These are phyloP conservation scores for Hoplodrina ambigua DNA, from an alignment of 2,888 invertebrate genomes.

Conservation along the genomic window DNA sequence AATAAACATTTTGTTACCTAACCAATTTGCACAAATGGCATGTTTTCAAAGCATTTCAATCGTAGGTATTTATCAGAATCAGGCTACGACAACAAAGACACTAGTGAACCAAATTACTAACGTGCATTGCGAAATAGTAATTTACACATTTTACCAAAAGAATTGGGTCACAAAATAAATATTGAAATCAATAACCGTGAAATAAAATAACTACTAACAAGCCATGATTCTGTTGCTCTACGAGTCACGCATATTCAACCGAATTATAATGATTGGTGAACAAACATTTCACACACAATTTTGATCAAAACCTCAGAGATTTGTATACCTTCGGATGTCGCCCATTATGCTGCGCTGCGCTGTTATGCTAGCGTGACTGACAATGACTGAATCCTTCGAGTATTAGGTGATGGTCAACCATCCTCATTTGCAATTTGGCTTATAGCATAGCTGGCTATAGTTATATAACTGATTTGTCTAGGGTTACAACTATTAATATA, in stretches of 20 bases:
- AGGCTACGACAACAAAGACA: conserved; percentile 30
- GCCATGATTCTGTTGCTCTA: conserved; percentile 15
- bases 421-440: conserved; percentile 62
- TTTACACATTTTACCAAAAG: conserved; percentile 12
- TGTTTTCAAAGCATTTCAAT: conserved; percentile 27
- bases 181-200: conserved; percentile 43
- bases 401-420: conserved; percentile 66
- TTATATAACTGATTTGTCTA: conserved; percentile 18
- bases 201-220: conserved; percentile 37
- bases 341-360: conserved; percentile 48
- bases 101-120: background rate
- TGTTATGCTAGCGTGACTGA: conserved; percentile 58
- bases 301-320: conserved; percentile 38
- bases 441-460: conserved; percentile 28
- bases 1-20: conserved; percentile 28
- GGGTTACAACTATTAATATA: background rate
- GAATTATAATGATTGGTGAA: conserved; percentile 28
- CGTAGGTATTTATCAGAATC: conserved; percentile 20
- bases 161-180: conserved; percentile 32
- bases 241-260: conserved; percentile 27
- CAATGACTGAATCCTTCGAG: conserved; percentile 59
- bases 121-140: conserved; percentile 28
- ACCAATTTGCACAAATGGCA: conserved; percentile 43
- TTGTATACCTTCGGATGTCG: conserved; percentile 60
- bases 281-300: conserved; percentile 47